These are phyloP conservation scores for Brevimyrus niger DNA, from an alignment of 2,113 vertebrate species.

Conservation along the genomic window DNA sequence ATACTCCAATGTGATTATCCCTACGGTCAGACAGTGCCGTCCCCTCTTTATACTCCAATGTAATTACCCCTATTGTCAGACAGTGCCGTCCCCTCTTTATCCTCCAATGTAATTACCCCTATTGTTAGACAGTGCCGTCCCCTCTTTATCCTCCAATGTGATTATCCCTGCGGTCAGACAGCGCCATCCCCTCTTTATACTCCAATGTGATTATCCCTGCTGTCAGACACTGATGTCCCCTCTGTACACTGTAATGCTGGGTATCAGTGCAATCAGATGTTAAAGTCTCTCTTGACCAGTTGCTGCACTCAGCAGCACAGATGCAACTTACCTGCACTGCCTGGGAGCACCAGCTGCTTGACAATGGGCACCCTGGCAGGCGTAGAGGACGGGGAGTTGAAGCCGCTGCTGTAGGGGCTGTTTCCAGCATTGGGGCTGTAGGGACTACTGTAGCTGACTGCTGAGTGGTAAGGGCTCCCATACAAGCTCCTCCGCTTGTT, in stretches of 20 bases:
- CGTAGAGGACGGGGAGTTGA: constrained; percentile 90
- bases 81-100: no score
- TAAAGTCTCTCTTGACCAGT: background rate
- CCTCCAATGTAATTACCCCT: background rate
- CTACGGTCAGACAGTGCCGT: no score
- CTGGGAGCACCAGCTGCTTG: constrained; percentile 83
- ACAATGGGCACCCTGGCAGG: constrained; percentile 77
- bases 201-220: background rate
- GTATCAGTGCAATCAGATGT: background rate
- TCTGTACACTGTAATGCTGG: background rate
- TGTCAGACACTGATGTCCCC: background rate
- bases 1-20: no score
- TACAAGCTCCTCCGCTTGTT: constrained; percentile 88
- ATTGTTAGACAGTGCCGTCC: background rate
- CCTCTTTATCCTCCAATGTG: background rate
- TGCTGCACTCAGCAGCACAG: background rate
- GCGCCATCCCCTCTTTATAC: background rate
- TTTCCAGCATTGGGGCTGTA: constrained; percentile 80
- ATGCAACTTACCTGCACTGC: constrained; percentile 67
- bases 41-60: background rate
- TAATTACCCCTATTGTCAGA: background rate
- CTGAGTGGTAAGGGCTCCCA: constrained; percentile 74
- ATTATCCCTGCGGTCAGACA: background rate
- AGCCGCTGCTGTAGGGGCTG: constrained; percentile 90
- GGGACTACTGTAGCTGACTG: constrained; percentile 69